Conservation (phyloP, 2,888 invertebrate genomes). For the Diloba caeruleocephala region DNA sequence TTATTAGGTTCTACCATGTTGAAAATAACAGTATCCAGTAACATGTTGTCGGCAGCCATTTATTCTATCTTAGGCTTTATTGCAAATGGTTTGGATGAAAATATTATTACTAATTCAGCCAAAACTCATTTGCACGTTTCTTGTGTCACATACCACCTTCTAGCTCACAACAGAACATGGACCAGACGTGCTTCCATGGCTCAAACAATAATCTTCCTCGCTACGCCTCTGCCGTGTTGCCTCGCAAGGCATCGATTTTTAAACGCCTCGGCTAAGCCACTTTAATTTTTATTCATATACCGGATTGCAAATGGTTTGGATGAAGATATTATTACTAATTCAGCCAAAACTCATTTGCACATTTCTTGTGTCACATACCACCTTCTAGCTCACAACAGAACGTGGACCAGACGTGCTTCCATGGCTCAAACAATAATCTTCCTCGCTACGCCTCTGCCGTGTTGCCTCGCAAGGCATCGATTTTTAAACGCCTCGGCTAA, state of each 20-base stretch:
- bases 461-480: conserved; percentile 30
- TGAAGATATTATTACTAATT: neutral
- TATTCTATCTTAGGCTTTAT: too few species aligned
- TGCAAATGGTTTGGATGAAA: too few species aligned
- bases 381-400: conserved; percentile 22
- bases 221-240: conserved; percentile 22
- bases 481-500: conserved; percentile 44
- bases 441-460: conserved; percentile 19
- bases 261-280: conserved; percentile 36
- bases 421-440: conserved; percentile 48
- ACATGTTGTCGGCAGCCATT: too few species aligned
- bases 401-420: conserved; percentile 38
- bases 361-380: conserved; percentile 31
- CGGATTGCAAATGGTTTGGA: too few species aligned
- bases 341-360: neutral
- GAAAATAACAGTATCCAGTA: too few species aligned
- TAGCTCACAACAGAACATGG: conserved; percentile 20
- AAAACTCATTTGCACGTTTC: too few species aligned
- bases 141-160: conserved; percentile 35
- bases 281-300: conserved; percentile 47
- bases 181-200: conserved; percentile 40
- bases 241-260: conserved; percentile 41
- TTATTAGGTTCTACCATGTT: too few species aligned
- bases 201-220: conserved; percentile 46
- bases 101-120: too few species aligned